Conservation (phyloP, 2,113 vertebrate species). For the Pristiophorus japonicus region DNA sequence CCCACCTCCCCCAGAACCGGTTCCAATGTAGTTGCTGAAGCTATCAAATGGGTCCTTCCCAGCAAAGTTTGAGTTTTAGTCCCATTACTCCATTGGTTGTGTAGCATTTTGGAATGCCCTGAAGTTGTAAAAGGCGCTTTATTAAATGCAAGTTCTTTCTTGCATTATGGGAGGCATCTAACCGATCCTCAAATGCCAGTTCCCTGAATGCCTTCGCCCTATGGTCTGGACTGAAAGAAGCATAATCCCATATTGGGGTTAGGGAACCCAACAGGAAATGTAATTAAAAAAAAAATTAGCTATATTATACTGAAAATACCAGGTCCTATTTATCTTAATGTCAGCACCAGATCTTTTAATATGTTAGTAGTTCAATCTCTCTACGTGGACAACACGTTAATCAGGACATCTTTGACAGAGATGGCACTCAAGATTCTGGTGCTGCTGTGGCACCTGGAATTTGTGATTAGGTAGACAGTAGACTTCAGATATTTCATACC, state of each 20-base stretch:
- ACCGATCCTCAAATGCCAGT: too few species aligned
- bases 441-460: not conserved
- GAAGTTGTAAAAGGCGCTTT: not conserved
- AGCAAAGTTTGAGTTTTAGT: not conserved
- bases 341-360: not conserved
- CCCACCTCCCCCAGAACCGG: too few species aligned
- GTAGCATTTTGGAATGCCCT: not conserved
- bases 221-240: not conserved
- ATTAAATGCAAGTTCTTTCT: not conserved
- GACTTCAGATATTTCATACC: not conserved
- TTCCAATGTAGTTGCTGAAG: too few species aligned
- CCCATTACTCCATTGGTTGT: not conserved
- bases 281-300: too few species aligned
- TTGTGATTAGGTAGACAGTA: not conserved
- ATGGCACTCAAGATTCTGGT: not conserved
- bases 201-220: not conserved
- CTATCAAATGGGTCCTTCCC: not conserved
- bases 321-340: not conserved
- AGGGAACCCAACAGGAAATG: not conserved
- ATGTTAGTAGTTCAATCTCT: not conserved
- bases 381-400: not conserved
- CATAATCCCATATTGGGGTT: not conserved
- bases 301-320: not conserved
- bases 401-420: too few species aligned
- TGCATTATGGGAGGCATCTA: not conserved